These are phyloP conservation scores for Heptranchias perlo DNA, from an alignment of 2,113 vertebrate species.

Conservation along the genomic window DNA sequence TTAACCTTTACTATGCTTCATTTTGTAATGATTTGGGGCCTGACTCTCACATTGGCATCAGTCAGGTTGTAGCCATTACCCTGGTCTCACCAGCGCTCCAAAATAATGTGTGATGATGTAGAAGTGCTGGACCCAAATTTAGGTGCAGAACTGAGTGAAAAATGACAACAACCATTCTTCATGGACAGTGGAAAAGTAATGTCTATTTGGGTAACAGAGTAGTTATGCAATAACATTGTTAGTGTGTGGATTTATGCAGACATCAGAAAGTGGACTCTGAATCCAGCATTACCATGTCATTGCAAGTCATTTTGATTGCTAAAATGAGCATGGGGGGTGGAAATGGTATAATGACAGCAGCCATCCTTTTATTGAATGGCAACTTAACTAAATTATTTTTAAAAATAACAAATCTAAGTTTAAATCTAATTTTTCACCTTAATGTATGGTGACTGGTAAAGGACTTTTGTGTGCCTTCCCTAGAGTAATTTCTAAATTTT, in stretches of 20 bases:
- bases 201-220: neutral
- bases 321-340: neutral
- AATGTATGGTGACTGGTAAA: neutral
- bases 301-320: neutral
- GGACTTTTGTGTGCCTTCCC: too few relatives aligned
- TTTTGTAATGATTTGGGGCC: neutral
- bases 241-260: neutral
- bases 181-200: neutral
- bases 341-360: too few relatives aligned
- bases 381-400: neutral
- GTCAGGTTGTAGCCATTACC: neutral
- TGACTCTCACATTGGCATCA: neutral
- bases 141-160: neutral
- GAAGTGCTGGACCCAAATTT: neutral
- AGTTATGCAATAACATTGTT: neutral
- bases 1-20: neutral
- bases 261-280: neutral
- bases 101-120: neutral
- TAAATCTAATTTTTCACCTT: neutral
- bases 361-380: neutral
- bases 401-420: neutral
- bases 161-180: neutral
- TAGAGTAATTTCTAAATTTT: neutral
- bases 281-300: neutral
- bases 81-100: neutral